Percentiles rank a stretch among this genome's conserved stretches.
phyloP scores from a whole-genome alignment of 2,888 invertebrate genomes.

The Apodemia mormo region DNA sequence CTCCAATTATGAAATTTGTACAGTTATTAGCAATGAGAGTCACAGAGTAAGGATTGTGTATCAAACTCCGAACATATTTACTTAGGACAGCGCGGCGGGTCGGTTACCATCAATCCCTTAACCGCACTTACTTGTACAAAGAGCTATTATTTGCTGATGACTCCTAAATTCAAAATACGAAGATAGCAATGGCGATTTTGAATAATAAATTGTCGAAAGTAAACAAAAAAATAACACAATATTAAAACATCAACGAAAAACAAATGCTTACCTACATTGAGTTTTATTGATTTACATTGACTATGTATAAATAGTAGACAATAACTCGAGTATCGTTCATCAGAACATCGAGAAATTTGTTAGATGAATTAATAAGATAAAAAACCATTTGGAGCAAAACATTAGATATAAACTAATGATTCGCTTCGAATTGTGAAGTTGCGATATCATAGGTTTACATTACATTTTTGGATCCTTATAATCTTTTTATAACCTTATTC shows the following conservation, averaged over 20 bases:
- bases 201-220: background rate
- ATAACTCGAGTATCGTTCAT: too few relatives aligned
- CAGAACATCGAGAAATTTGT: too few relatives aligned
- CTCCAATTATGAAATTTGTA: constrained; percentile 1
- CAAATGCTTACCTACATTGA: background rate
- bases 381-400: too few relatives aligned
- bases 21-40: background rate
- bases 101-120: constrained; percentile 11
- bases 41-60: background rate
- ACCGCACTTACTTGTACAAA: constrained; percentile 15
- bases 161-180: constrained; percentile 11
- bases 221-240: background rate
- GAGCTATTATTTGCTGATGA: constrained; percentile 8
- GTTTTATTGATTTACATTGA: background rate
- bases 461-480: too few relatives aligned
- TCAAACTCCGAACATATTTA: background rate
- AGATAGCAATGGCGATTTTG: constrained; percentile 8
- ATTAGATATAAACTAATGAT: too few relatives aligned
- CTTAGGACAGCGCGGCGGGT: background rate
- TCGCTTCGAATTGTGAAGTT: too few relatives aligned
- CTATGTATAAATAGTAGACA: too few relatives aligned
- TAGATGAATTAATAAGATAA: too few relatives aligned
- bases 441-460: too few relatives aligned
- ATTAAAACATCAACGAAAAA: background rate
- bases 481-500: too few relatives aligned